Evolutionary conservation across 2,888 invertebrate genomes (phyloP).

Genomic region (Acronicta aceris): DNA sequence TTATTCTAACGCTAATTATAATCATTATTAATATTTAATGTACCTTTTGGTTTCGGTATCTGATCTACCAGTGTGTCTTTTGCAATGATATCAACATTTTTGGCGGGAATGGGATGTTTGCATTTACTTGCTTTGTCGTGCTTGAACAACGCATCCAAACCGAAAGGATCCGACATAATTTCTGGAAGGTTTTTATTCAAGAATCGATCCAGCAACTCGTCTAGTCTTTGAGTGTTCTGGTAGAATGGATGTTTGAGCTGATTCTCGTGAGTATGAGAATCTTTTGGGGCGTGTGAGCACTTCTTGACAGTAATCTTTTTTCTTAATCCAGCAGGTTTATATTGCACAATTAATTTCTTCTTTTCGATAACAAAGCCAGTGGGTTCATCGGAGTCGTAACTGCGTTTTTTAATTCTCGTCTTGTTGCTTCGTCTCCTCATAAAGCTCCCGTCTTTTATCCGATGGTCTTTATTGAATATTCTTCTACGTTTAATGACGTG

Average conservation of each 20-base stretch:
- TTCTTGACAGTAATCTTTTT: constrained; percentile 64
- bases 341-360: constrained; percentile 69
- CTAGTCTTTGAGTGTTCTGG: constrained; percentile 72
- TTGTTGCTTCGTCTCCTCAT: constrained; percentile 7
- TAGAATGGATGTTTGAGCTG: constrained; percentile 76
- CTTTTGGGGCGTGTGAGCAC: constrained; percentile 71
- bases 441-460: background rate
- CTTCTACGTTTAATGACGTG: constrained; percentile 31
- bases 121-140: constrained; percentile 43
- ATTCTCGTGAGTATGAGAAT: constrained; percentile 69
- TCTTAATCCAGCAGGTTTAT: constrained; percentile 54
- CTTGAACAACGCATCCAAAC: constrained; percentile 52
- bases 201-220: constrained; percentile 70
- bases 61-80: constrained; percentile 8
- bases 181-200: constrained; percentile 66
- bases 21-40: no score
- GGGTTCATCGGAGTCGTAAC: constrained; percentile 46
- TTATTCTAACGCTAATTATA: no score
- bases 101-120: constrained; percentile 47
- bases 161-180: constrained; percentile 57
- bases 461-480: constrained; percentile 10
- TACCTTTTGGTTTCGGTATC: constrained; percentile 25
- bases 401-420: constrained; percentile 49
- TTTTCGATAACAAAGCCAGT: constrained; percentile 69
- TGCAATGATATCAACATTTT: constrained; percentile 13